Conservation (phyloP, 2,797 vertebrate genomes). For the Masticophis lateralis region DNA sequence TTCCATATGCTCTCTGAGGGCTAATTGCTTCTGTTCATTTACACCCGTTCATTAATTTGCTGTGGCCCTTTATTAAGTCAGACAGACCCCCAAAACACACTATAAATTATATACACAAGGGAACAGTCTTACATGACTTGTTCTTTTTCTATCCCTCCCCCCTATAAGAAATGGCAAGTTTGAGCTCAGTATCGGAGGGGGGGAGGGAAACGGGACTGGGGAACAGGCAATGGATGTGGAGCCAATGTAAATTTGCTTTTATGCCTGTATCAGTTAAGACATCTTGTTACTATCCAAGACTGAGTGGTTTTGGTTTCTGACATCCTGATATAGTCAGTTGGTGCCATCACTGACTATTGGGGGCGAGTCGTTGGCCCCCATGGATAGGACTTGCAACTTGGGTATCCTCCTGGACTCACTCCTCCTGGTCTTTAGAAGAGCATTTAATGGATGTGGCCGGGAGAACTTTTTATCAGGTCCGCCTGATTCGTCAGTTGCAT, state of each 20-base stretch:
- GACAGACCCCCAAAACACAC: slow-evolving; percentile 60
- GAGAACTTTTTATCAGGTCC: too few species aligned
- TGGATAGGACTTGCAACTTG: too few species aligned
- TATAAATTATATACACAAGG: slow-evolving; percentile 62
- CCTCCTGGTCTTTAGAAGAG: too few species aligned
- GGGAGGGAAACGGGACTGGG: too few species aligned
- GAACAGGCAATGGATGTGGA: fast-evolving
- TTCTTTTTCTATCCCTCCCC: not conserved
- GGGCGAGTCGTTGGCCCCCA: too few species aligned
- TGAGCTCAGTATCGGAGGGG: not conserved
- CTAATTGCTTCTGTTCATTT: slow-evolving; percentile 75
- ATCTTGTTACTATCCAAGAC: not conserved
- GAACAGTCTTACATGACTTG: slow-evolving; percentile 50
- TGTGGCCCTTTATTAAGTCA: slow-evolving; percentile 68
- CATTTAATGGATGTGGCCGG: too few species aligned
- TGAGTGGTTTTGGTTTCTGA: too few species aligned
- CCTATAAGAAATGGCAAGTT: fast-evolving
- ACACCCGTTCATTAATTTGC: slow-evolving; percentile 69
- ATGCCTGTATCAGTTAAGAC: not conserved
- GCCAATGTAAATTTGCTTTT: slow-evolving; percentile 1
- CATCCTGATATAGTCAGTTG: too few species aligned
- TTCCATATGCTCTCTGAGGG: slow-evolving; percentile 69
- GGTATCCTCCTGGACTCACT: too few species aligned
- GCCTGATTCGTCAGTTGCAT: too few species aligned
- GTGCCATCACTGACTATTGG: too few species aligned